Base-by-base conservation (phyloP, 1,140 invertebrate genomes). In the Venustaconcha ellipsiformis region DNA sequence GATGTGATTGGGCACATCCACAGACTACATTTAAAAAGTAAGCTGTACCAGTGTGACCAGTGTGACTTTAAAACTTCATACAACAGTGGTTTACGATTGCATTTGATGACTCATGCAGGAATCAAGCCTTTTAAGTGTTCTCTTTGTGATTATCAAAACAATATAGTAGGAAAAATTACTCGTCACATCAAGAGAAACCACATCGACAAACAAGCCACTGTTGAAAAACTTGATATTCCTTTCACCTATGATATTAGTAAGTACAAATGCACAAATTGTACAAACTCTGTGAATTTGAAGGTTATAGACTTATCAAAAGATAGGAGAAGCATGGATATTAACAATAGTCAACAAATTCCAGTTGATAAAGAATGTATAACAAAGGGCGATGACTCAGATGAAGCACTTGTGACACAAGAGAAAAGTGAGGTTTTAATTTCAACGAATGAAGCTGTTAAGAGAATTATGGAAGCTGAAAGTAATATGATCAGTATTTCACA, bases 31-130 rank as follows among this genome's bases (percentile, higher is more conserved):
- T 14, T 70, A 14, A 56, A 72, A 23, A 70, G 67, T 65, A 77
- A 77, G 64, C 57, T 65, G 37, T 77, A 56, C 56, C 70, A 70
- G 23, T 77, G 75, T 68, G 72, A 77, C 56, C 75, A 77, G 65
- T 77, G 75, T 63, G 75, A 77, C 6, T 77, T 67, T 57, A 64
- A 59, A 30, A 77, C 75, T 1, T 63, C 70, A 20, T 70, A 77
- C 18, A 14, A 70, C 14, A 70, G 72, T 59, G n/a, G 23, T 15
- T 48, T 77, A 15, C 72, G 68, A 66, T 77, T 71, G 20, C 75
- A 77, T 23, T 57, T 77, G 14, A 77, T 77, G 75, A 66, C 69
- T 3, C 75, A 77, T 57, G 68, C n/a, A 37, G 75, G 75, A 5
- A 72, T 77, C 37, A 26, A 59, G 26, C 69, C 70, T 4, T 77